Evolutionary conservation across 92 coral and sea anemone species (phyloP).

Genomic region (Plumapathes pennacea): DNA sequence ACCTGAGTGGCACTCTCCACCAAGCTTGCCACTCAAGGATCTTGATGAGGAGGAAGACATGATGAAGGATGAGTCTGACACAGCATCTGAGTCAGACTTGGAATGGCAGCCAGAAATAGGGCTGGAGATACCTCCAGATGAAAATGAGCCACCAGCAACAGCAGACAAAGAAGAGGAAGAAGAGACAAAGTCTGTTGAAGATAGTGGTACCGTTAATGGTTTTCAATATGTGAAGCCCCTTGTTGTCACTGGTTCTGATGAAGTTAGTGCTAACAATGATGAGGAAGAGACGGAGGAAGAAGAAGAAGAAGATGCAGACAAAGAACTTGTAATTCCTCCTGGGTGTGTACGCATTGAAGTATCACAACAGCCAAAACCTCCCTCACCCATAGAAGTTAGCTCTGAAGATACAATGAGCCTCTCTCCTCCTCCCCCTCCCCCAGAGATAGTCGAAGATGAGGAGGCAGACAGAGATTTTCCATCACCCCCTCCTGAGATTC

Average conservation of each 20-base stretch:
- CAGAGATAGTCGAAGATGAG: slow-evolving; percentile 58
- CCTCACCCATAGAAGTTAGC: slow-evolving; percentile 83
- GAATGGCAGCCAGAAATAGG: slow-evolving; percentile 81
- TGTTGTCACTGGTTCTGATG: slow-evolving; percentile 1
- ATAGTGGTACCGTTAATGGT: slow-evolving; percentile 6
- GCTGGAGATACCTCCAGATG: slow-evolving; percentile 6
- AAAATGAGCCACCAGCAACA: slow-evolving; percentile 4
- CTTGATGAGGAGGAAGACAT: slow-evolving; percentile 87
- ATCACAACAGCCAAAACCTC: slow-evolving; percentile 81
- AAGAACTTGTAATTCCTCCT: slow-evolving; percentile 63
- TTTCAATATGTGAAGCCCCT: slow-evolving; percentile 9
- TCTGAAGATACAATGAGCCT: slow-evolving; percentile 69
- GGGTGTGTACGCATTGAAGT: slow-evolving; percentile 64
- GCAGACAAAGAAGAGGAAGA: slow-evolving; percentile 5
- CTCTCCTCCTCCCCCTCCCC: slow-evolving; percentile 80
- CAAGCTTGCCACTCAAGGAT: slow-evolving; percentile 65
- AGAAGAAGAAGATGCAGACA: slow-evolving; percentile 27
- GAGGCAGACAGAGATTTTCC: slow-evolving; percentile 69
- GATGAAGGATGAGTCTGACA: slow-evolving; percentile 82
- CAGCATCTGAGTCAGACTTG: slow-evolving; percentile 55
- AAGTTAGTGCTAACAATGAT: background rate
- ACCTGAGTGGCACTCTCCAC: slow-evolving; percentile 44
- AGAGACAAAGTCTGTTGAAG: slow-evolving; percentile 6
- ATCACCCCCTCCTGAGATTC: slow-evolving; percentile 75
- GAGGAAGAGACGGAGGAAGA: slow-evolving; percentile 29